Percentiles rank a stretch among this genome's conserved stretches.
phyloP scores from a whole-genome alignment of 2,113 vertebrate species.

The Chaetorhynchus papuensis region DNA sequence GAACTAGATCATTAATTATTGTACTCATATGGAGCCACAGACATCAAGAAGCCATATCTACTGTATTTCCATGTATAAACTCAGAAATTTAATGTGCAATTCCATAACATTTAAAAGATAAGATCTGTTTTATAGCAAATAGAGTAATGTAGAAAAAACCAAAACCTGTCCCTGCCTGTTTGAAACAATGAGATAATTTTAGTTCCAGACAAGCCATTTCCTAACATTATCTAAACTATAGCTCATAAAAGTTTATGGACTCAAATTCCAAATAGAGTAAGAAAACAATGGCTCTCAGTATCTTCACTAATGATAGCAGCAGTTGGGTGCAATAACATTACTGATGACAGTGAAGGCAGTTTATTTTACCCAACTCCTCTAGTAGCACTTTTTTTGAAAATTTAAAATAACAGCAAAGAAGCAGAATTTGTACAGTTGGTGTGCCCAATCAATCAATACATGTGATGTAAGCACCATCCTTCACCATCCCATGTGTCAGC shows the following conservation, averaged over 20 bases:
- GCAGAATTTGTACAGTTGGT: neutral
- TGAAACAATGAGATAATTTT: slow-evolving; percentile 56
- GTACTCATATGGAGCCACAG: neutral
- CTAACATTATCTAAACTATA: slow-evolving; percentile 56
- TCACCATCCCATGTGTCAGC: neutral
- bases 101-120: slow-evolving; percentile 8
- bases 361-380: neutral
- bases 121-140: slow-evolving; percentile 22
- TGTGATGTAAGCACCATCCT: too few relatives aligned
- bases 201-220: slow-evolving; percentile 50
- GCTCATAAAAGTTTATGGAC: slow-evolving; percentile 58
- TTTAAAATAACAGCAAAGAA: neutral
- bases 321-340: neutral
- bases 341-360: neutral
- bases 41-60: neutral
- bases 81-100: neutral
- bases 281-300: slow-evolving; percentile 1
- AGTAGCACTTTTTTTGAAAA: neutral
- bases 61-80: neutral
- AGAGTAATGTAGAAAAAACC: neutral
- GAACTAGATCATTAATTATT: neutral
- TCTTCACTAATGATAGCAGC: neutral
- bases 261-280: neutral
- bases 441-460: neutral
- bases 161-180: slow-evolving; percentile 37